Percentiles rank a stretch among this genome's conserved stretches.
phyloP scores from a whole-genome alignment of 2,797 vertebrate species.

The Lithobates sylvaticus region DNA sequence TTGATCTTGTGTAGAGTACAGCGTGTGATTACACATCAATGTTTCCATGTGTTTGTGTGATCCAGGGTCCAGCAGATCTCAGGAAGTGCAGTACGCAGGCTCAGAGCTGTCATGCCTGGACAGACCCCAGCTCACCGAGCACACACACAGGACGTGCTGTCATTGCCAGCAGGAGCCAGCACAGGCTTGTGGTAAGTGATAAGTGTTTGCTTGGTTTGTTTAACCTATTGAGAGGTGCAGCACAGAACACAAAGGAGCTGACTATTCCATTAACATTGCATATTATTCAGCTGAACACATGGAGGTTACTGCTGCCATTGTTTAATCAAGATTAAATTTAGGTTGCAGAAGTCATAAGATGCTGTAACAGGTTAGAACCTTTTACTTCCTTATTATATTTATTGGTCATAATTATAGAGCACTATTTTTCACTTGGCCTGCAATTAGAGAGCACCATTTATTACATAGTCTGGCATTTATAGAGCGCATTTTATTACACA shows the following conservation, averaged over 20 bases:
- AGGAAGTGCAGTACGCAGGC: slow-evolving; percentile 85
- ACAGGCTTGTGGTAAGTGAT: slow-evolving; percentile 84
- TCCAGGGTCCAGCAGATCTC: slow-evolving; percentile 83
- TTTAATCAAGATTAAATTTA: too few species aligned
- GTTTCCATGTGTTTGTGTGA: background rate
- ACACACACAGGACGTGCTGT: slow-evolving; percentile 82
- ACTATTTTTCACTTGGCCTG: too few species aligned
- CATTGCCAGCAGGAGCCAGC: slow-evolving; percentile 82
- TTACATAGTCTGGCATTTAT: too few species aligned
- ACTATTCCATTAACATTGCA: background rate
- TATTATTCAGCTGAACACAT: background rate
- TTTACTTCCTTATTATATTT: background rate
- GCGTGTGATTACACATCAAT: background rate
- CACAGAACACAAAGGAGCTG: background rate
- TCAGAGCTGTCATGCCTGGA: slow-evolving; percentile 92
- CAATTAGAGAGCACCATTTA: too few species aligned
- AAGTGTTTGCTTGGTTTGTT: background rate
- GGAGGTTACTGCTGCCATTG: too few species aligned
- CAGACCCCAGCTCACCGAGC: slow-evolving; percentile 77
- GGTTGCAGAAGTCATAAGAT: background rate
- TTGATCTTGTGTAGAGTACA: background rate
- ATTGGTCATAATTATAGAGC: background rate
- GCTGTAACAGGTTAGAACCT: background rate
- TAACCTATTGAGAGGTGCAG: background rate
- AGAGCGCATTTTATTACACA: too few species aligned